Evolutionary conservation across 2,113 vertebrate genomes (phyloP).

Genomic region (Columbina picui): DNA sequence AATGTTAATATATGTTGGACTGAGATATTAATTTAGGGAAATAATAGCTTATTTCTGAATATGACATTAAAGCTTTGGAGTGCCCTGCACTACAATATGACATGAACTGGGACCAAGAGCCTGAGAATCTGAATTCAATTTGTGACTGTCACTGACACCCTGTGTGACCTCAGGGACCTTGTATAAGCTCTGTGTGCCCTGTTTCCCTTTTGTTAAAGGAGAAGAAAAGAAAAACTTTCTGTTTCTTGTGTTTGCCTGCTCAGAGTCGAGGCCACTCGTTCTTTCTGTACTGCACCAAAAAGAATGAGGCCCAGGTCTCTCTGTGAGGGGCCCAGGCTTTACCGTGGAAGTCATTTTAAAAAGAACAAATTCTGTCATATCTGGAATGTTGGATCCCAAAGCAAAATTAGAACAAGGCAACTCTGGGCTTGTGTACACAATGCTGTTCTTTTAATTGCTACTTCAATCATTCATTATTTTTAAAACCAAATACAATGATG

Average conservation of each 20-base stretch:
- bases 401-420: conserved; percentile 49
- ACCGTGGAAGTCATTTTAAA: neutral
- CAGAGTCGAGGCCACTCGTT: neutral
- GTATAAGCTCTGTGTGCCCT: neutral
- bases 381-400: conserved; percentile 20
- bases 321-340: neutral
- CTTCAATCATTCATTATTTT: conserved; percentile 41
- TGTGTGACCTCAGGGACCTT: conserved; percentile 30
- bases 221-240: conserved; percentile 39
- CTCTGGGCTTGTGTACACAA: neutral
- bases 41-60: neutral
- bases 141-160: conserved; percentile 12
- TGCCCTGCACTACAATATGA: neutral
- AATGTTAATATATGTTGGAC: neutral
- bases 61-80: neutral
- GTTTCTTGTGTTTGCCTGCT: conserved; percentile 44
- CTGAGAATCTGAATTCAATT: conserved; percentile 40
- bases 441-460: conserved; percentile 29
- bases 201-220: conserved; percentile 42
- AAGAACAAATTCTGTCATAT: conserved; percentile 13
- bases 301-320: neutral
- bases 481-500: neutral
- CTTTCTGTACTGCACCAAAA: neutral
- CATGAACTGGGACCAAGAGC: neutral
- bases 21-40: neutral